Evolutionary conservation across 2,113 vertebrate genomes (phyloP).

Genomic region (Psilopogon haemacephalus): DNA sequence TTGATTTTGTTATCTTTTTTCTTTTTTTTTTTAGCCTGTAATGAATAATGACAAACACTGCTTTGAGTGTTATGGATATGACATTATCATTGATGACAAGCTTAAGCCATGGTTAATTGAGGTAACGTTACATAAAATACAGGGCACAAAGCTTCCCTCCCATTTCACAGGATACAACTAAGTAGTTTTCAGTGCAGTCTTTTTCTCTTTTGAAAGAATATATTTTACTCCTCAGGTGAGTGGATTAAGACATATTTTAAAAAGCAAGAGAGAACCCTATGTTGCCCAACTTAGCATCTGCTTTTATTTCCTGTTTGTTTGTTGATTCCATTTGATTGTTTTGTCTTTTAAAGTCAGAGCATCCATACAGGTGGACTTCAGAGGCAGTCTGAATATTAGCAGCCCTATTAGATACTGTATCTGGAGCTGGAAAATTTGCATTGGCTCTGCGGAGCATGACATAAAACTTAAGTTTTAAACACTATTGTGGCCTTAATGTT

Average conservation of each 20-base stretch:
- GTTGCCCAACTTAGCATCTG: background rate
- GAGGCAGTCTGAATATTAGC: background rate
- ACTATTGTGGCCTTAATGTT: background rate
- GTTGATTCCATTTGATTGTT: background rate
- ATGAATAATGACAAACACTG: conserved; percentile 99
- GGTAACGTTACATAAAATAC: conserved; percentile 73
- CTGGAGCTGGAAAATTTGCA: background rate
- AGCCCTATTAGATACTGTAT: background rate
- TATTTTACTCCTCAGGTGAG: background rate
- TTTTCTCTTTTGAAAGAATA: background rate
- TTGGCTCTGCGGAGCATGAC: background rate
- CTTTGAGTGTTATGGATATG: conserved; percentile 98
- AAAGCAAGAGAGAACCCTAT: background rate
- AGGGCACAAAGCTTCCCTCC: background rate
- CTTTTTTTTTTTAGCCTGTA: conserved; percentile 76
- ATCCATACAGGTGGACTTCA: background rate
- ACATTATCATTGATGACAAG: conserved; percentile 97
- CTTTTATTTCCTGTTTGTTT: background rate
- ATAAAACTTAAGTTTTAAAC: background rate
- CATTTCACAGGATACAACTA: background rate
- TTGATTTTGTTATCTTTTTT: background rate
- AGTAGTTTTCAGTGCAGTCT: background rate
- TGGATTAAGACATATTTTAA: background rate
- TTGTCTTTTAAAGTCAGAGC: background rate
- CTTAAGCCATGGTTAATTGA: conserved; percentile 99